These are phyloP conservation scores for Nothobranchius furzeri DNA, from an alignment of 2,113 vertebrate genomes.

Conservation along the genomic window DNA sequence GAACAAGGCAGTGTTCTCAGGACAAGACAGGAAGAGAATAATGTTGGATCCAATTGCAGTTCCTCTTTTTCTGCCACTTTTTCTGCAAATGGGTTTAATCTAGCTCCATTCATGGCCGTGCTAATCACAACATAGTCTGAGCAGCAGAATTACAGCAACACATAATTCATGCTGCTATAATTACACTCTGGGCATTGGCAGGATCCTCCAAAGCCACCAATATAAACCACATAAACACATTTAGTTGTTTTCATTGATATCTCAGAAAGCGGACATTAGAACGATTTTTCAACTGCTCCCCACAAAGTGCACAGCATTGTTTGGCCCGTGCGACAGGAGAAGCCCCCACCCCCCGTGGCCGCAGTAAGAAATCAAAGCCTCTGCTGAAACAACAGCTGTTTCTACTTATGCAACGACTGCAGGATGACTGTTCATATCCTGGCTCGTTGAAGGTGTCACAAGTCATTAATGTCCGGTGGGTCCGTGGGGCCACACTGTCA, in stretches of 20 bases:
- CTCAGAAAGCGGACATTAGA: slow-evolving; percentile 25
- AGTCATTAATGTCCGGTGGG: slow-evolving; percentile 72
- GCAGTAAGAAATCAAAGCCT: slow-evolving; percentile 58
- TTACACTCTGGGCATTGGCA: slow-evolving; percentile 67
- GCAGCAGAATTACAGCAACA: slow-evolving; percentile 63
- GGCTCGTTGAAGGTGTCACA: slow-evolving; percentile 79
- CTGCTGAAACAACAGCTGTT: slow-evolving; percentile 78
- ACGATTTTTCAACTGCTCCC: slow-evolving; percentile 17
- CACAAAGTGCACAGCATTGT: slow-evolving; percentile 9
- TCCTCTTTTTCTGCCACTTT: slow-evolving; percentile 66
- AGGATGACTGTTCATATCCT: slow-evolving; percentile 79
- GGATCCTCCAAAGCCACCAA: slow-evolving; percentile 43
- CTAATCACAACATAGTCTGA: slow-evolving; percentile 68
- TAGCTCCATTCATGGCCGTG: slow-evolving; percentile 76
- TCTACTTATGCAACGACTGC: slow-evolving; percentile 80
- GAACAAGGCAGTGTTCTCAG: slow-evolving; percentile 61
- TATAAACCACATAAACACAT: slow-evolving; percentile 43
- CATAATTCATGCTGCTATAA: slow-evolving; percentile 72
- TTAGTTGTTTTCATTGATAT: slow-evolving; percentile 35
- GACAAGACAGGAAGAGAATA: slow-evolving; percentile 62
- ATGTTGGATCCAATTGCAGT: slow-evolving; percentile 82
- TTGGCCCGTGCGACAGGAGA: slow-evolving; percentile 39
- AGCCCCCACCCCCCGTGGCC: slow-evolving; percentile 29
- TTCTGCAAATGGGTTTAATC: slow-evolving; percentile 83
- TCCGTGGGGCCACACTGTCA: slow-evolving; percentile 75